Evolutionary conservation across 2,113 vertebrate genomes (phyloP), one percentile per base, ranked within the genome.

Genomic region (Sialia sialis): DNA sequence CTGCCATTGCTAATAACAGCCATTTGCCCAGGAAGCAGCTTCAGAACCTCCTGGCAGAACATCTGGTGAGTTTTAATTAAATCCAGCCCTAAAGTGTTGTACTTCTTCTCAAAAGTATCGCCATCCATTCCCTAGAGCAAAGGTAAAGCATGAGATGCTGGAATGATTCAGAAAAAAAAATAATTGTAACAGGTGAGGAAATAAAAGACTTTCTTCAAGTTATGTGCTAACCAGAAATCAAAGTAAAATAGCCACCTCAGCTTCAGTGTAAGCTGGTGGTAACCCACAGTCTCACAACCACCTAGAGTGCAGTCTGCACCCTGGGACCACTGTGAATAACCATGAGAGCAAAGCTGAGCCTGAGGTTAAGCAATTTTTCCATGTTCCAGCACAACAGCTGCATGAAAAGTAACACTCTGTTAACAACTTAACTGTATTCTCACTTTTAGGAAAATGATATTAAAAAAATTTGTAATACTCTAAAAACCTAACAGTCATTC

Each of bases 101-200:
- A 99, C 97, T 98, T 99, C 97, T 99, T 99, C 96, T 99, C 99
- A 98, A 99, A 99, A 82, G 98, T 77, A 95, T 99, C 97, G 0
- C 88, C 96, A 95, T 99, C 98, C 98, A 99, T 99, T 56, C 97
- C 99, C 99, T 99, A 90, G 67, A 96, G 90, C 36, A 97, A 64
- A 97, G 87, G 48, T 49, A 85, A 93, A 93, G 67, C 56, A 80
- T 18, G 12, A 95, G 27, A 81, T 13, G 7, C 22, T 39, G 34
- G 55, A 46, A 91, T 23, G 44, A 66, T 25, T 85, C 63, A 58
- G 54, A 41, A 84, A 90, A 90, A 89, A 79, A 39, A 1, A 29
- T 17, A 32, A 16, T 52, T 67, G 0, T n/a, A 68, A 55, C 25
- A 83, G 29, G 17, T 56, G 8, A 92, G 26, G 18, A 39, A 94